Evolutionary conservation across 2,797 vertebrate species (phyloP).

Genomic region (Urophycis tenuis): DNA sequence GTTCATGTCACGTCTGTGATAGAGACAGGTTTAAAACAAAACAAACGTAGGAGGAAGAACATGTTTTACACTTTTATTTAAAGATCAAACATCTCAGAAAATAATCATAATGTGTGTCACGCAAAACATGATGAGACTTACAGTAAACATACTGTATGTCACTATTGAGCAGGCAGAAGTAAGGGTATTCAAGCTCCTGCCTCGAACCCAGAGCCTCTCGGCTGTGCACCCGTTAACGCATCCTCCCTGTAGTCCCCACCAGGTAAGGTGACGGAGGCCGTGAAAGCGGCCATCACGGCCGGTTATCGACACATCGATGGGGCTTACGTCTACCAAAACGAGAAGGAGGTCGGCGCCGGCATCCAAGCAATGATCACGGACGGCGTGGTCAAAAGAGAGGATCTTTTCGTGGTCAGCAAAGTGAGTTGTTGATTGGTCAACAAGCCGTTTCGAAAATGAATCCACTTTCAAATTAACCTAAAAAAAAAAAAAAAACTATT

Average conservation of each 20-base stretch:
- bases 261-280: slow-evolving; percentile 72
- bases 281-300: slow-evolving; percentile 73
- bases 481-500: no score
- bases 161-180: no score
- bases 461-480: no score
- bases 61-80: no score
- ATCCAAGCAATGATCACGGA: slow-evolving; percentile 74
- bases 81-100: slow-evolving; percentile 32
- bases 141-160: no score
- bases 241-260: slow-evolving; percentile 67
- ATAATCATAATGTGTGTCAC: no score
- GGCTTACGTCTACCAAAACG: slow-evolving; percentile 77
- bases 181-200: not conserved
- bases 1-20: no score
- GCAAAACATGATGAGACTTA: no score
- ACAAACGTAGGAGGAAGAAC: no score
- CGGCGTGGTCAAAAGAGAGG: slow-evolving; percentile 76
- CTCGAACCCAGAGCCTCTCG: not conserved
- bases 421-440: slow-evolving; percentile 46
- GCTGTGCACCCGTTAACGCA: not conserved
- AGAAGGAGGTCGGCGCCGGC: slow-evolving; percentile 78
- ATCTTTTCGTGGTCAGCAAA: slow-evolving; percentile 89
- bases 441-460: not conserved
- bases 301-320: slow-evolving; percentile 85
- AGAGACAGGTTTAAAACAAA: no score